Percentiles rank a stretch among this genome's conserved stretches.
Evolutionary conservation across 2,113 vertebrate species (phyloP).

Genomic region (Rhegmatorhina hoffmannsi): DNA sequence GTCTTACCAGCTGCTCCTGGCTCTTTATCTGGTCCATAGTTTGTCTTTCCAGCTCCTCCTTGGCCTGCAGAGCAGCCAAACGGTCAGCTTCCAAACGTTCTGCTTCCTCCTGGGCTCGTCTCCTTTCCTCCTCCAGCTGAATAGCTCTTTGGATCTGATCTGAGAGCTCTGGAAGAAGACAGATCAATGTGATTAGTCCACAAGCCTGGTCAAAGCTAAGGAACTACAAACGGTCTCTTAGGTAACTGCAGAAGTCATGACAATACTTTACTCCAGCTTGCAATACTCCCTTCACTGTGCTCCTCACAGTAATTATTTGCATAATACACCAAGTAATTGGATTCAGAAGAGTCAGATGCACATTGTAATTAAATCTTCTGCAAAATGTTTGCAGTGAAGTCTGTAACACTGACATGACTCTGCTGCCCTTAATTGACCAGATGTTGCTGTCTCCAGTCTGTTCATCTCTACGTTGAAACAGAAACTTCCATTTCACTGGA

Average conservation of each 20-base stretch:
- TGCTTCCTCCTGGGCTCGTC: constrained; percentile 87
- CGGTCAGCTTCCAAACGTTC: constrained; percentile 91
- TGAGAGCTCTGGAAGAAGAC: constrained; percentile 80
- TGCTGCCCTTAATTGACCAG: not conserved
- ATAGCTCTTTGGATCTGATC: constrained; percentile 90
- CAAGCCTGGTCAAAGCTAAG: not conserved
- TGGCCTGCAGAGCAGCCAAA: constrained; percentile 89
- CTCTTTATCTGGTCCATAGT: constrained; percentile 90
- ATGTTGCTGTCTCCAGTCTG: not conserved
- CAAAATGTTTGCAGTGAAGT: not conserved
- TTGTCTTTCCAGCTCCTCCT: constrained; percentile 92
- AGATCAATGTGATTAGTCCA: not conserved
- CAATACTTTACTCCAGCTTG: not conserved
- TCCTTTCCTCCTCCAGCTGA: constrained; percentile 90
- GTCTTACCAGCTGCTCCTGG: constrained; percentile 94
- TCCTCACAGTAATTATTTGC: not conserved
- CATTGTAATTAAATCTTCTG: not conserved
- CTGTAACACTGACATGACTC: not conserved
- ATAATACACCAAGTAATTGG: not conserved
- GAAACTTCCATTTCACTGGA: not conserved
- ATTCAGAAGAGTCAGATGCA: not conserved
- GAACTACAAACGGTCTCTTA: not conserved
- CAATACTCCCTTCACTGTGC: not conserved
- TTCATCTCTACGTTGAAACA: not conserved
- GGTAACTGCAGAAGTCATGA: not conserved